Conservation (phyloP, 2,888 invertebrate genomes). For the Archaeoteleia sp. region DNA sequence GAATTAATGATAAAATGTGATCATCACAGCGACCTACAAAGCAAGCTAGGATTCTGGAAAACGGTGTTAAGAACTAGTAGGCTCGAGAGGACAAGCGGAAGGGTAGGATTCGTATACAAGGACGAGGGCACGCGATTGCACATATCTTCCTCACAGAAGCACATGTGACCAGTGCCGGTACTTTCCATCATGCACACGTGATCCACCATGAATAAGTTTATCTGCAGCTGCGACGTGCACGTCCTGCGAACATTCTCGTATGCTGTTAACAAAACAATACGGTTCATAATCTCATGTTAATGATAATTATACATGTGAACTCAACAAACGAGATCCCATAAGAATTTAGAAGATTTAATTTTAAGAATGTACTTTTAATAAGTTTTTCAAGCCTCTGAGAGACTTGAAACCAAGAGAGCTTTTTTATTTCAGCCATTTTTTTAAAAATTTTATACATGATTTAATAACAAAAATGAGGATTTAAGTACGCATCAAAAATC, state of each 20-base stretch:
- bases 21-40: conserved; percentile 73
- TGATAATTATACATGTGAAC: not conserved
- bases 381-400: too few relatives aligned
- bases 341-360: conserved; percentile 7
- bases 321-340: not conserved
- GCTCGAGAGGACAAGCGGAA: conserved; percentile 65
- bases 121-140: conserved; percentile 82
- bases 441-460: not conserved
- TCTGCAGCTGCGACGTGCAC: conserved; percentile 94
- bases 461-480: not conserved
- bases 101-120: conserved; percentile 67
- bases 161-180: conserved; percentile 98
- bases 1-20: conserved; percentile 57
- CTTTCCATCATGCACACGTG: conserved; percentile 99
- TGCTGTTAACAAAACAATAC: conserved; percentile 78
- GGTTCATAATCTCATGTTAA: conserved; percentile 14
- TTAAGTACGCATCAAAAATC: too few relatives aligned
- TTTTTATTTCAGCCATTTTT: too few relatives aligned
- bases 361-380: too few relatives aligned
- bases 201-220: conserved; percentile 98
- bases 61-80: conserved; percentile 66
- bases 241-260: conserved; percentile 94
- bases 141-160: conserved; percentile 98
- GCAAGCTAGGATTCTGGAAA: conserved; percentile 69
- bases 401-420: too few relatives aligned